phyloP scores from a whole-genome alignment of 2,888 invertebrate genomes.

The Lordiphosa andalusiaca region DNA sequence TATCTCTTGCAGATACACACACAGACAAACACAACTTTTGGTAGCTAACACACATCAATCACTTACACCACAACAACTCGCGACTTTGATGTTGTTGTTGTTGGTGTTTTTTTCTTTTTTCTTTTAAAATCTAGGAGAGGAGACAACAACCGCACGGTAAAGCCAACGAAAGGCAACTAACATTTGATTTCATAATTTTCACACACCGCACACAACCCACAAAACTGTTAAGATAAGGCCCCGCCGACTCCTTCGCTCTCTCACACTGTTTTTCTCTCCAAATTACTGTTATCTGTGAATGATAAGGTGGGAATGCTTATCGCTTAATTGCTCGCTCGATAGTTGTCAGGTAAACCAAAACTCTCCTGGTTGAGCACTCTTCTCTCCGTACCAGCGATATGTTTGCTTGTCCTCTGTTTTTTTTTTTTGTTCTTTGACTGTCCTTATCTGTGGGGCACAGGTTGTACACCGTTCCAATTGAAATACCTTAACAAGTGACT shows the following conservation, averaged over 20 bases:
- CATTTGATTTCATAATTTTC: constrained; percentile 60
- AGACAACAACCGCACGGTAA: constrained; percentile 51
- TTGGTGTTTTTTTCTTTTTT: too few species aligned
- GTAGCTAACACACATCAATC: constrained; percentile 16
- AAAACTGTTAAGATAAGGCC: constrained; percentile 2
- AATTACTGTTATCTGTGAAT: constrained; percentile 51
- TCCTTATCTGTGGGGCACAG: constrained; percentile 37
- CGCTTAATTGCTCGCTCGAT: constrained; percentile 64
- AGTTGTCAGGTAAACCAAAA: constrained; percentile 56
- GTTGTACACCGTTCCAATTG: constrained; percentile 37
- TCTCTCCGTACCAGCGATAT: constrained; percentile 6
- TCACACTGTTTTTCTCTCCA: constrained; percentile 1
- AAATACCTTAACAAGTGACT: constrained; percentile 29
- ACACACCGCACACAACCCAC: constrained; percentile 21
- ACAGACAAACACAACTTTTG: constrained; percentile 7
- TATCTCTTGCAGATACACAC: constrained; percentile 7
- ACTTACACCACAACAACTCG: constrained; percentile 27
- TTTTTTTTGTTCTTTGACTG: constrained; percentile 20
- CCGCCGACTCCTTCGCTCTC: constrained; percentile 13
- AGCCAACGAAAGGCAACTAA: constrained; percentile 57
- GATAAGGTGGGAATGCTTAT: constrained; percentile 60
- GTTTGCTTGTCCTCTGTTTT: constrained; percentile 1
- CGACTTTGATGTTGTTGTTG: constrained; percentile 1
- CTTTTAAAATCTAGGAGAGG: neutral
- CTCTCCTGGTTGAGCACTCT: constrained; percentile 2